phyloP scores from a whole-genome alignment of 2,797 vertebrate species.

The Halcyon badia region DNA sequence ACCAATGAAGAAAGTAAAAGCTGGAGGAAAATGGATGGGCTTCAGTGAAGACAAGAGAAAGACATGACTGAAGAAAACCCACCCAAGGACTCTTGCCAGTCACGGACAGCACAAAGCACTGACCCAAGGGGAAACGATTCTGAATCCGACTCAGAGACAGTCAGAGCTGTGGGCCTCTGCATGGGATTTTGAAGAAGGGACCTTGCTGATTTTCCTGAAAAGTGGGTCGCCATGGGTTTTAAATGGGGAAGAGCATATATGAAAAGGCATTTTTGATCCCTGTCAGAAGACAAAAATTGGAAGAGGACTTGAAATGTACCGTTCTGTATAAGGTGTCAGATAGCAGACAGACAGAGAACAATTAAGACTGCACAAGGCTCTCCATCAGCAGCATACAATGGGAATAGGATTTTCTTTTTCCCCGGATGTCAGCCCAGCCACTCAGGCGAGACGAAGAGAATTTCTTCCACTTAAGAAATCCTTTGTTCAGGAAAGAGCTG shows the following conservation, averaged over 20 bases:
- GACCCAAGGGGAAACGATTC: neutral
- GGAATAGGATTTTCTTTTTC: slow-evolving; percentile 74
- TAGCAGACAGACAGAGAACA: slow-evolving; percentile 72
- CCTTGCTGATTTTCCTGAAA: slow-evolving; percentile 54
- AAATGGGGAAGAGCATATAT: slow-evolving; percentile 46
- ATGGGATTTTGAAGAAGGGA: slow-evolving; percentile 39
- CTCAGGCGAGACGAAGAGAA: slow-evolving; percentile 78
- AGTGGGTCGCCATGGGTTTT: slow-evolving; percentile 58
- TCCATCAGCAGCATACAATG: slow-evolving; percentile 71
- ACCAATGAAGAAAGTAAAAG: slow-evolving; percentile 1
- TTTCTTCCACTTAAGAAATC: slow-evolving; percentile 80
- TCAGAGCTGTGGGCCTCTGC: slow-evolving; percentile 22
- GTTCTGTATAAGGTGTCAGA: slow-evolving; percentile 65
- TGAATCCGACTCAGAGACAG: neutral
- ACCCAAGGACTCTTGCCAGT: slow-evolving; percentile 11
- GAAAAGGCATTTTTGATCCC: slow-evolving; percentile 70
- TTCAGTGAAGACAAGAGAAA: slow-evolving; percentile 16
- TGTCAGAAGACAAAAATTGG: slow-evolving; percentile 68
- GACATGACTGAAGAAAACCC: slow-evolving; percentile 22
- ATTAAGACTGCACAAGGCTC: slow-evolving; percentile 74
- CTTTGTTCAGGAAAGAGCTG: slow-evolving; percentile 68
- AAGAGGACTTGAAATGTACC: slow-evolving; percentile 70
- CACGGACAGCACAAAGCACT: slow-evolving; percentile 36
- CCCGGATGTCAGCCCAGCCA: slow-evolving; percentile 69
- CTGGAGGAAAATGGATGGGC: neutral